phyloP scores from a whole-genome alignment of 2,888 invertebrate species.

The Diplolepis rosae region DNA sequence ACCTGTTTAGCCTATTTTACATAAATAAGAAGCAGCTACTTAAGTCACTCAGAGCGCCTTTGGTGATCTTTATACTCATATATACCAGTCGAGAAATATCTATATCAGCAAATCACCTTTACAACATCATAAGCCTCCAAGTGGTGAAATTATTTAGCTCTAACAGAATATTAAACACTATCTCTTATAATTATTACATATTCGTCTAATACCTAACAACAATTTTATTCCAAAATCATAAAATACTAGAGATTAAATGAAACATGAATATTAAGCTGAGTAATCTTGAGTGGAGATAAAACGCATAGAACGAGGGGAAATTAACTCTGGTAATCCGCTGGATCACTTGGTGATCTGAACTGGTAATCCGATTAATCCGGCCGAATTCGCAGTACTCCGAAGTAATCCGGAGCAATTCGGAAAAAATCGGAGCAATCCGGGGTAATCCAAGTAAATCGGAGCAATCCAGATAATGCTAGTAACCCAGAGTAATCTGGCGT shows the following conservation, averaged over 20 bases:
- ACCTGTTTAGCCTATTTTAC: constrained; percentile 4
- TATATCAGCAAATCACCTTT: neutral
- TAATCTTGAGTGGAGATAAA: neutral
- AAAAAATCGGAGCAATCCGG: too few relatives aligned
- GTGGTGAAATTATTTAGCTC: neutral
- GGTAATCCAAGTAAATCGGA: too few relatives aligned
- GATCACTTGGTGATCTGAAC: too few relatives aligned
- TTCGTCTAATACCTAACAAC: too few relatives aligned
- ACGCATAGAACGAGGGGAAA: too few relatives aligned
- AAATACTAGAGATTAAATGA: neutral
- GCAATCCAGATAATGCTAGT: too few relatives aligned
- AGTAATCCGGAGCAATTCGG: too few relatives aligned
- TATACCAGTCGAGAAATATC: neutral
- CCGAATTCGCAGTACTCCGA: too few relatives aligned
- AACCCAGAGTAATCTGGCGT: too few relatives aligned
- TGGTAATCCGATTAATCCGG: too few relatives aligned
- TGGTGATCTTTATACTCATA: neutral
- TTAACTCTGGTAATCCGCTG: too few relatives aligned
- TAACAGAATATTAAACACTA: neutral
- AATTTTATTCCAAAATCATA: neutral
- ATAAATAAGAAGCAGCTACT: neutral
- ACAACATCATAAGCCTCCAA: neutral
- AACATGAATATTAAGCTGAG: neutral
- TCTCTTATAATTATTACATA: too few relatives aligned
- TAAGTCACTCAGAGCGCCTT: neutral